Conservation (phyloP, 2,888 invertebrate species). For the Phrixothrix hirtus region DNA sequence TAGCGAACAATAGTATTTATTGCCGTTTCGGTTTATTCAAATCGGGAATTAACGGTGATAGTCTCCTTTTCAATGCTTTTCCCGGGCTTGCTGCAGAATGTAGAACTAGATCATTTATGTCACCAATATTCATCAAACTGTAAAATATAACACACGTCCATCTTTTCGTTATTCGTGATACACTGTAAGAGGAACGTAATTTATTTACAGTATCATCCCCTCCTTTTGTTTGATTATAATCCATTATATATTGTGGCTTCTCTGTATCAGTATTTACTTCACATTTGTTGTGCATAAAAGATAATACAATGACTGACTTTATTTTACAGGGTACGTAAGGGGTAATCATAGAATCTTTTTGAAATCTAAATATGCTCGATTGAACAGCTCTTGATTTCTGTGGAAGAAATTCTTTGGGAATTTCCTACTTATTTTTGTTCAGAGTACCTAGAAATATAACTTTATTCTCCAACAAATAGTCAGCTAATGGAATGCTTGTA, state of each 20-base stretch:
- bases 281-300: slow-evolving; percentile 21
- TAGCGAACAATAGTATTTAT: too few relatives aligned
- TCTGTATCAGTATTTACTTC: slow-evolving; percentile 32
- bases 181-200: slow-evolving; percentile 7
- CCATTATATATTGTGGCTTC: slow-evolving; percentile 16
- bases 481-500: not conserved
- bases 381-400: slow-evolving; percentile 11
- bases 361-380: slow-evolving; percentile 17
- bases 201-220: slow-evolving; percentile 12
- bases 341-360: slow-evolving; percentile 18
- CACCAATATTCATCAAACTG: slow-evolving; percentile 6
- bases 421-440: slow-evolving; percentile 18
- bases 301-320: slow-evolving; percentile 20
- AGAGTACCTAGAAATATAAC: slow-evolving; percentile 21
- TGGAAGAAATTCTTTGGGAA: slow-evolving; percentile 10
- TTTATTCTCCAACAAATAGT: too few relatives aligned
- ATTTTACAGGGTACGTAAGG: slow-evolving; percentile 21
- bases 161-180: slow-evolving; percentile 3
- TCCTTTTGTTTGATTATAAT: slow-evolving; percentile 16
- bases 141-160: too few relatives aligned
- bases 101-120: slow-evolving; percentile 13
- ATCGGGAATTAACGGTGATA: too few relatives aligned
- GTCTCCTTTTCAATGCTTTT: too few relatives aligned
- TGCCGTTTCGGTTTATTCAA: too few relatives aligned
- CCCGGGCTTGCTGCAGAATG: too few relatives aligned